These are phyloP conservation scores for Atopsyche davidsoni DNA, from an alignment of 1,140 invertebrate species.

Conservation along the genomic window DNA sequence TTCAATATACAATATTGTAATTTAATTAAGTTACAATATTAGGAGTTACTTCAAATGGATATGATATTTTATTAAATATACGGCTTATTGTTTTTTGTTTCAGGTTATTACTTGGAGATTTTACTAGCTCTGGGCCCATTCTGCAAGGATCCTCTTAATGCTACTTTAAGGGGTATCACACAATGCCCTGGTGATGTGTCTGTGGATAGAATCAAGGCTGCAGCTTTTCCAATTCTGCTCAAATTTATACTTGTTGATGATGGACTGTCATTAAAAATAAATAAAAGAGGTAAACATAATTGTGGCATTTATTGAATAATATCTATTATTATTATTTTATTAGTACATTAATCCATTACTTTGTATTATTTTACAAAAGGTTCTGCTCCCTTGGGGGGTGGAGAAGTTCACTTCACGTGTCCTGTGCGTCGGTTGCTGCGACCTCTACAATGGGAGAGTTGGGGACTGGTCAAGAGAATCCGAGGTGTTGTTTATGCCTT, in stretches of 20 bases:
- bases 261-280: conserved; percentile 79
- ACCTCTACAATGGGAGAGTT: conserved; percentile 60
- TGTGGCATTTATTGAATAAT: neutral
- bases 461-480: conserved; percentile 91
- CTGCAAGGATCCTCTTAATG: conserved; percentile 83
- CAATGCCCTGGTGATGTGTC: conserved; percentile 78
- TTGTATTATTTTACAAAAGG: conserved; percentile 34
- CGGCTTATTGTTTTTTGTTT: conserved; percentile 30
- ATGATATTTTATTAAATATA: too few species aligned
- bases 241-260: conserved; percentile 84
- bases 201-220: conserved; percentile 78
- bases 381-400: conserved; percentile 79
- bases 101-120: conserved; percentile 86
- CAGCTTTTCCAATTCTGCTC: conserved; percentile 73
- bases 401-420: conserved; percentile 84
- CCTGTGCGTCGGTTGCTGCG: conserved; percentile 60
- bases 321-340: neutral
- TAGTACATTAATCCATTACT: neutral
- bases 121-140: conserved; percentile 88
- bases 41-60: neutral
- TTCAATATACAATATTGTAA: too few species aligned
- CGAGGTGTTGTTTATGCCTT: conserved; percentile 84
- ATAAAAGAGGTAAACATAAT: conserved; percentile 66
- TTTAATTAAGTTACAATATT: too few species aligned
- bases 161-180: conserved; percentile 81